phyloP scores from a whole-genome alignment of 2,888 invertebrate genomes.

The Sylvicola cinctus region DNA sequence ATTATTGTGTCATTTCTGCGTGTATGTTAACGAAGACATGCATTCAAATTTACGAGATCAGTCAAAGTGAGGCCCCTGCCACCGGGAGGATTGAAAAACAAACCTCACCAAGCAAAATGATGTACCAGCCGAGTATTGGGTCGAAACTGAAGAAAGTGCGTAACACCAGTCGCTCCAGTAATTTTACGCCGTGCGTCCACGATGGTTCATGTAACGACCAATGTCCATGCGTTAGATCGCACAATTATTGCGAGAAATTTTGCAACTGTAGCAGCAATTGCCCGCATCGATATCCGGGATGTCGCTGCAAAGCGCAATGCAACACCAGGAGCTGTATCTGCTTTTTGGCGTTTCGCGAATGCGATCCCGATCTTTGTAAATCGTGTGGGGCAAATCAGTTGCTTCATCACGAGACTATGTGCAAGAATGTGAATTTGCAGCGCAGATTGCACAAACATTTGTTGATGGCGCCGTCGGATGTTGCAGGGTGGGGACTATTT shows the following conservation, averaged over 20 bases:
- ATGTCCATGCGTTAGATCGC: neutral
- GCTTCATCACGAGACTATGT: neutral
- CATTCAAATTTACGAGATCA: neutral
- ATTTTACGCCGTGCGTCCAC: neutral
- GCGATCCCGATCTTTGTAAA: constrained; percentile 3
- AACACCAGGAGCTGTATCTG: constrained; percentile 1
- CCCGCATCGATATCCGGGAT: constrained; percentile 1
- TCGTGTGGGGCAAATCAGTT: neutral
- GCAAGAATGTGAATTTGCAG: constrained; percentile 4
- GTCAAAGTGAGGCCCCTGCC: neutral
- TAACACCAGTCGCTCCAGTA: neutral
- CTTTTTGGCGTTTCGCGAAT: constrained; percentile 1
- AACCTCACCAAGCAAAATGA: constrained; percentile 86
- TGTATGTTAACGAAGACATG: constrained; percentile 2
- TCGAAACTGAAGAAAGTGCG: constrained; percentile 35
- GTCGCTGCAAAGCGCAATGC: constrained; percentile 1
- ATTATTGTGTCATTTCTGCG: constrained; percentile 3
- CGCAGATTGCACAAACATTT: constrained; percentile 1
- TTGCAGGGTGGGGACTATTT: constrained; percentile 4
- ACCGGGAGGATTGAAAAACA: constrained; percentile 17
- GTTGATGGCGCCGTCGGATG: constrained; percentile 2
- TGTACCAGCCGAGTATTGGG: constrained; percentile 87
- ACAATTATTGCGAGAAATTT: constrained; percentile 2
- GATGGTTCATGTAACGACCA: neutral
- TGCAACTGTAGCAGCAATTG: constrained; percentile 2